Evolutionary conservation across 2,888 invertebrate species (phyloP), one percentile per base, ranked within the genome.

Genomic region (Eudemis profundana): DNA sequence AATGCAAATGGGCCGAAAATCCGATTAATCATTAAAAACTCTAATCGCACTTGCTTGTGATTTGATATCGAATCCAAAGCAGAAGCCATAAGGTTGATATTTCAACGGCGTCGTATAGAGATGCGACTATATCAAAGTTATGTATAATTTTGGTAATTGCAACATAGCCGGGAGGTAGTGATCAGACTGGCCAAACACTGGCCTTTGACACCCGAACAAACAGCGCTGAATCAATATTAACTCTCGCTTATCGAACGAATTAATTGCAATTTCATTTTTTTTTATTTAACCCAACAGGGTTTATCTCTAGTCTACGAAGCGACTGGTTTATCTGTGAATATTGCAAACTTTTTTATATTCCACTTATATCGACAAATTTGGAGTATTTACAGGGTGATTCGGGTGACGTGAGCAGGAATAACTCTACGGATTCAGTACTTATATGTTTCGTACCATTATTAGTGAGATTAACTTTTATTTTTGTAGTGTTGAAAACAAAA

Each of bases 171-270:
- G 10, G 42, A 61, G 66, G 64, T 27, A 21, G 29, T 40, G 56
- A 42, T 33, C 63, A 50, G 29, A 33, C 46, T 46, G 61, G 15
- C 51, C 61, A 53, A 61, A 61, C 53, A 61, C 64, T 46, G 44
- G 42, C 64, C 64, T 64, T 64, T 64, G 64, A 64, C 50, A 49
- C 46, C 21, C 33, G 63, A 33, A 17, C 50, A 57, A 64, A 64
- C 50, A 61, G 33, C 2, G 40, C 17, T 50, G 23, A 49, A 42
- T 42, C 40, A 63, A 63, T 57, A 49, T 57, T 57, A 47, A 40
- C 63, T 3, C 21, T 4, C 3, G 62, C 47, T 56, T 33, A 57
- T 56, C 23, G 49, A 40, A 19, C 17, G 36, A 27, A 56, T 66
- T 49, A 66, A 61, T 63, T 50, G 56, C 29, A 10, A 57, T 56